Evolutionary conservation across 2,113 vertebrate genomes (phyloP).

Genomic region (Oryzias curvinotus): DNA sequence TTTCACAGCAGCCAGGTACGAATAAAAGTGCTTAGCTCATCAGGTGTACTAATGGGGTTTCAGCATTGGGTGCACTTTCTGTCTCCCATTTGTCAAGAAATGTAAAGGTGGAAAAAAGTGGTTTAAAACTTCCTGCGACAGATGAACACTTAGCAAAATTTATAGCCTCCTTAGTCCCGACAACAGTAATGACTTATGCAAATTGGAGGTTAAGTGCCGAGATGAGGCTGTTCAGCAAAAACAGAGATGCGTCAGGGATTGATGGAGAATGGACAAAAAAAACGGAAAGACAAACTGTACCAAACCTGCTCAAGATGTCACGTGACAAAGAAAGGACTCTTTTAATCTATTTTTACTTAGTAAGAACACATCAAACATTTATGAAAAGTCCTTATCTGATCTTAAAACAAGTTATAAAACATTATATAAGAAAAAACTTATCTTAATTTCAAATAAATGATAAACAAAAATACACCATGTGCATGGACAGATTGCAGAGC

Average conservation of each 20-base stretch:
- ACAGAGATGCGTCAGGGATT: slow-evolving; percentile 25
- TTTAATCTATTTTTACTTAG: no score
- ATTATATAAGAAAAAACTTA: no score
- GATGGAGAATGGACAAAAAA: slow-evolving; percentile 31
- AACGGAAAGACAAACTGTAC: slow-evolving; percentile 27
- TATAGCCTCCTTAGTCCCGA: slow-evolving; percentile 65
- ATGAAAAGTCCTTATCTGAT: no score
- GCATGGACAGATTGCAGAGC: no score
- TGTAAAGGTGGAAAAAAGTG: slow-evolving; percentile 53
- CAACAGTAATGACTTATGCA: slow-evolving; percentile 77
- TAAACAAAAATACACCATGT: no score
- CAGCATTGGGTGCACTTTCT: slow-evolving; percentile 34
- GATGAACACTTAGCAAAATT: slow-evolving; percentile 68
- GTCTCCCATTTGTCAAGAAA: slow-evolving; percentile 71
- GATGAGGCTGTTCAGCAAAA: slow-evolving; percentile 56
- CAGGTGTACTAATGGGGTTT: slow-evolving; percentile 51
- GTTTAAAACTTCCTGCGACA: slow-evolving; percentile 61
- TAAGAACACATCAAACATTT: no score
- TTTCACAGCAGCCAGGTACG: slow-evolving; percentile 13
- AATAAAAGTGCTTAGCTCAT: slow-evolving; percentile 56
- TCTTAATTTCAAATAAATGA: no score
- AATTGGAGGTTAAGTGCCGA: slow-evolving; percentile 72
- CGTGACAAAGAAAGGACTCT: no score
- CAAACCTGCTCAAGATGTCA: neutral
- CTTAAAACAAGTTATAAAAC: no score